Conservation (phyloP, 2,797 vertebrate genomes). For the Phataginus tricuspis region DNA sequence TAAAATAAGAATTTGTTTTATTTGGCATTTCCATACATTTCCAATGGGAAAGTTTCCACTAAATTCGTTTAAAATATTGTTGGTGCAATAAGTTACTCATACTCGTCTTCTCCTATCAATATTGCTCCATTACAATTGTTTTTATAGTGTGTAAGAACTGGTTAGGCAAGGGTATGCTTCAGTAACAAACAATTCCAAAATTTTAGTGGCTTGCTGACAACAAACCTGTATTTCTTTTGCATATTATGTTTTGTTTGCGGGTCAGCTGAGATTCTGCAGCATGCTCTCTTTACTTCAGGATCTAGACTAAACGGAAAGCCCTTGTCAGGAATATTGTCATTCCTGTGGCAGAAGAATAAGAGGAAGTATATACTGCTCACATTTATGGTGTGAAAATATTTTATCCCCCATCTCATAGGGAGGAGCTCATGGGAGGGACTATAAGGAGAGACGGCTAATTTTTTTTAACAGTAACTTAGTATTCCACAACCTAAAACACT, state of each 20-base stretch:
- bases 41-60: neutral
- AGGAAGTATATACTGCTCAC: neutral
- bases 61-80: constrained; percentile 30
- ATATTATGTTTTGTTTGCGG: neutral
- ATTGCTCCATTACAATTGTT: neutral
- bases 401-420: neutral
- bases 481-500: neutral
- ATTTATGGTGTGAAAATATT: neutral
- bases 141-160: neutral
- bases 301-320: neutral
- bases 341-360: neutral
- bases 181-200: neutral
- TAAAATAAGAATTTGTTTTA: neutral
- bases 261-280: neutral
- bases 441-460: neutral
- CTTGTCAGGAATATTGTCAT: neutral
- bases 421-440: neutral
- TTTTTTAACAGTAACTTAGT: constrained; percentile 7
- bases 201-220: neutral
- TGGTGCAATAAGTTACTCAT: neutral
- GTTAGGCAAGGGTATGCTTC: neutral
- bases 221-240: neutral
- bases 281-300: neutral
- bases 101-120: neutral
- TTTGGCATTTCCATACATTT: neutral